Conservation (phyloP, 1,140 invertebrate genomes). For the Drosophila ironensis region DNA sequence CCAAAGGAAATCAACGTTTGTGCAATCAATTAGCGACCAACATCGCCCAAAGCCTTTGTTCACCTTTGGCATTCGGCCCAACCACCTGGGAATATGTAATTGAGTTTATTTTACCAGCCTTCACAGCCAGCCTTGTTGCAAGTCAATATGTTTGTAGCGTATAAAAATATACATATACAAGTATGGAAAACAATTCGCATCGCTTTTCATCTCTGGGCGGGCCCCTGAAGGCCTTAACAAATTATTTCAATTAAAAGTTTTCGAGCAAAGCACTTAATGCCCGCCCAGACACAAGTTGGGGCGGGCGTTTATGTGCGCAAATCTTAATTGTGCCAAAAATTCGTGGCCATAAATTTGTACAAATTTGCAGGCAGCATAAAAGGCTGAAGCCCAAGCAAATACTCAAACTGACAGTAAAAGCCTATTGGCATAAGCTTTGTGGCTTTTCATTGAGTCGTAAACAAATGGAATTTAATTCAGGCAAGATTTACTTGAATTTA, state of each 20-base stretch:
- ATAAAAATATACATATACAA: background rate
- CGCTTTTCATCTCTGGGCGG: slow-evolving; percentile 9
- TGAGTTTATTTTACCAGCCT: slow-evolving; percentile 15
- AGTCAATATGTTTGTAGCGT: background rate
- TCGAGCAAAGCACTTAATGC: slow-evolving; percentile 67
- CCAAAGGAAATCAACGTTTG: slow-evolving; percentile 2
- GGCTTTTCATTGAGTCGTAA: slow-evolving; percentile 73
- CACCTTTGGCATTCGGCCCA: background rate
- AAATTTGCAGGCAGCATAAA: slow-evolving; percentile 3
- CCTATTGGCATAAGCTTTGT: slow-evolving; percentile 67
- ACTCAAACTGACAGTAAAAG: slow-evolving; percentile 45
- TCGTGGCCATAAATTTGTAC: slow-evolving; percentile 56
- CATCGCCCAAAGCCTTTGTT: background rate
- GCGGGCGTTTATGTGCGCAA: slow-evolving; percentile 70
- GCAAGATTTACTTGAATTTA: slow-evolving; percentile 65
- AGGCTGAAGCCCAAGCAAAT: background rate
- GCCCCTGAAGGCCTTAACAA: slow-evolving; percentile 50
- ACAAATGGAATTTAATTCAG: slow-evolving; percentile 74
- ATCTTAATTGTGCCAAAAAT: slow-evolving; percentile 74
- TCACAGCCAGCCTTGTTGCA: slow-evolving; percentile 15
- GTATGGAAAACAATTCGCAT: background rate
- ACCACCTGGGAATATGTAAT: slow-evolving; percentile 11
- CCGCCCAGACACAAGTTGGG: slow-evolving; percentile 63
- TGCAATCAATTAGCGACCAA: slow-evolving; percentile 5
- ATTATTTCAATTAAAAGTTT: slow-evolving; percentile 80